phyloP scores from a whole-genome alignment of 2,888 invertebrate species.

The Meghimatium bilineatum region DNA sequence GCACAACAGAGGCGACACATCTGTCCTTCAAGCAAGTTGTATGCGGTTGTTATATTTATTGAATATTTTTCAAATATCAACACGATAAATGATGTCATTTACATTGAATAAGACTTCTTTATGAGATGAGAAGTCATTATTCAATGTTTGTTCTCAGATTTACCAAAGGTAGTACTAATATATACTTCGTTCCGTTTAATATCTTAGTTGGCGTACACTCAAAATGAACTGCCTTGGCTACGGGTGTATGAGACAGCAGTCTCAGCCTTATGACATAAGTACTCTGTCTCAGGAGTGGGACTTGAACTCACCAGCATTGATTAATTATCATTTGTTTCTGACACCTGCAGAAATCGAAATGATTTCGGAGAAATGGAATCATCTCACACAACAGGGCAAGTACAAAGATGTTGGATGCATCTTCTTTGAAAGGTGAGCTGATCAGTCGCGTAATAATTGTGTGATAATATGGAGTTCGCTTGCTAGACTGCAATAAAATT shows the following conservation, averaged over 20 bases:
- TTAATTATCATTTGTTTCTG: neutral
- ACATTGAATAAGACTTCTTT: no score
- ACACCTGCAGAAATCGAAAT: neutral
- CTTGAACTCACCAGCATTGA: neutral
- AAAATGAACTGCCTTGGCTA: neutral
- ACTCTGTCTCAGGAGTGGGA: conserved; percentile 5
- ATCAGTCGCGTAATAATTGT: neutral
- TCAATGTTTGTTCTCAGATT: neutral
- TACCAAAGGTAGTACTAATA: no score
- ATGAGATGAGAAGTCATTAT: neutral
- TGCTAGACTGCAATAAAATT: no score
- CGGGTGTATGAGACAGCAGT: no score
- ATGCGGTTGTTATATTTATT: no score
- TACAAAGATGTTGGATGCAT: neutral
- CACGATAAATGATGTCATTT: no score
- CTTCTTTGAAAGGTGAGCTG: conserved; percentile 1
- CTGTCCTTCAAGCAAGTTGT: no score
- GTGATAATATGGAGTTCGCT: neutral
- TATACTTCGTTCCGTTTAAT: no score
- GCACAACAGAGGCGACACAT: no score
- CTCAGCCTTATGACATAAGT: neutral
- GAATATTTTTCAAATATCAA: no score
- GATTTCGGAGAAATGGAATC: neutral
- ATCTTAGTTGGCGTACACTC: neutral
- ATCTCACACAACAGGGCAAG: neutral